Conservation (phyloP, 2,797 vertebrate genomes). For the Octomys mimax region DNA sequence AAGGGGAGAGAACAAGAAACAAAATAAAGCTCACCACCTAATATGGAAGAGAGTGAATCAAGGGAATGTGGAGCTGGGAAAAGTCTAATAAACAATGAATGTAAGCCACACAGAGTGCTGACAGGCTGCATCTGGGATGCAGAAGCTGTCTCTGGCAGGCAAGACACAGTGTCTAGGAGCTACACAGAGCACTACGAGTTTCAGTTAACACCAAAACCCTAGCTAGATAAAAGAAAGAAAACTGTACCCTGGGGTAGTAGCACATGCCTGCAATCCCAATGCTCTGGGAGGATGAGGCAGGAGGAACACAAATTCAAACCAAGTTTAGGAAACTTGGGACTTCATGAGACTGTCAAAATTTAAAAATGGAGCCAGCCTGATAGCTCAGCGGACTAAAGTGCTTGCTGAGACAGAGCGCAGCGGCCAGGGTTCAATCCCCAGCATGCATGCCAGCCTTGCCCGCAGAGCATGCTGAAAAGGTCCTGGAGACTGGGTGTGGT, state of each 20-base stretch:
- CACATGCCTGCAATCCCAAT: neutral
- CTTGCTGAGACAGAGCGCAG: too few relatives aligned
- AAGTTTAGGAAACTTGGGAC: neutral
- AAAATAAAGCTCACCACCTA: conserved; percentile 12
- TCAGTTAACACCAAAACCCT: neutral
- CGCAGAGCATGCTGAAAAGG: too few relatives aligned
- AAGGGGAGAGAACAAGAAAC: neutral
- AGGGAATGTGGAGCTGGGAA: neutral
- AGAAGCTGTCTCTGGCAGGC: neutral
- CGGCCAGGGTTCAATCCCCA: too few relatives aligned
- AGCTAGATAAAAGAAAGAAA: neutral
- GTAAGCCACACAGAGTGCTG: neutral
- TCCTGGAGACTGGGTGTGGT: too few relatives aligned
- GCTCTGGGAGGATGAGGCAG: neutral
- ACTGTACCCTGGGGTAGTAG: neutral
- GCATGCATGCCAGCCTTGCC: too few relatives aligned
- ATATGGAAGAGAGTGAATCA: neutral
- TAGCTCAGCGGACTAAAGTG: too few relatives aligned
- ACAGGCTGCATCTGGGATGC: neutral
- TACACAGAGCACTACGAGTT: neutral
- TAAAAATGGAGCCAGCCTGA: neutral
- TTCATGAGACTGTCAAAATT: neutral
- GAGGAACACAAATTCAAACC: neutral
- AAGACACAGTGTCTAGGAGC: neutral
- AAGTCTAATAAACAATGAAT: conserved; percentile 41